Evolutionary conservation across 1,140 invertebrate species (phyloP).

Genomic region (Holotrichia oblita): DNA sequence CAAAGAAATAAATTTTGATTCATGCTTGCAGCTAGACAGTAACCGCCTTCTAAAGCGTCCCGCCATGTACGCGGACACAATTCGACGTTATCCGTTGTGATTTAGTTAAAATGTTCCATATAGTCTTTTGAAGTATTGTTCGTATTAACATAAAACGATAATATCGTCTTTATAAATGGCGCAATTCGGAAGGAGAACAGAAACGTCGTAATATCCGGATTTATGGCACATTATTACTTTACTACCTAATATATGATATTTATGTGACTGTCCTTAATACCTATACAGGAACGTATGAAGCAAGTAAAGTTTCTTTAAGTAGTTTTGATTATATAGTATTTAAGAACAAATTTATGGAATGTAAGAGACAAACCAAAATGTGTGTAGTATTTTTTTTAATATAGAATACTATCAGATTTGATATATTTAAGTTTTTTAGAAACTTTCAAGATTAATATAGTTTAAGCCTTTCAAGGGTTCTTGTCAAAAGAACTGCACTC

Average conservation of each 20-base stretch:
- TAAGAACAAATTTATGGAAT: too few relatives aligned
- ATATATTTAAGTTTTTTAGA: too few relatives aligned
- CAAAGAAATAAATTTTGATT: slow-evolving; percentile 18
- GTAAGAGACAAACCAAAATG: too few relatives aligned
- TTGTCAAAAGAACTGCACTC: too few relatives aligned
- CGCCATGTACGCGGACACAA: background rate
- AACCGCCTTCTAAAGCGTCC: background rate
- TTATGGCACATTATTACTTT: background rate
- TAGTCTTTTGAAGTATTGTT: background rate
- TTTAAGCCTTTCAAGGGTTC: too few relatives aligned
- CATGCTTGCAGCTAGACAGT: background rate
- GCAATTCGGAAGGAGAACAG: background rate
- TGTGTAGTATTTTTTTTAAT: too few relatives aligned
- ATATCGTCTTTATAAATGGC: background rate
- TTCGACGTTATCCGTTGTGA: background rate
- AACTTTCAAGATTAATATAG: too few relatives aligned
- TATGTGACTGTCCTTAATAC: background rate
- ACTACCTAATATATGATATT: background rate
- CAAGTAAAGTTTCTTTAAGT: too few relatives aligned
- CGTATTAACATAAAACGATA: slow-evolving; percentile 12
- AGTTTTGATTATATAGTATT: too few relatives aligned
- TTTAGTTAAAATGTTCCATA: slow-evolving; percentile 13
- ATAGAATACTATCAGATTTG: too few relatives aligned
- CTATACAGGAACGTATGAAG: too few relatives aligned
- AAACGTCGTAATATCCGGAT: background rate